Evolutionary conservation across 2,113 vertebrate genomes (phyloP), one percentile per base, ranked within the genome.

Genomic region (Epinephelus cyanopodus): DNA sequence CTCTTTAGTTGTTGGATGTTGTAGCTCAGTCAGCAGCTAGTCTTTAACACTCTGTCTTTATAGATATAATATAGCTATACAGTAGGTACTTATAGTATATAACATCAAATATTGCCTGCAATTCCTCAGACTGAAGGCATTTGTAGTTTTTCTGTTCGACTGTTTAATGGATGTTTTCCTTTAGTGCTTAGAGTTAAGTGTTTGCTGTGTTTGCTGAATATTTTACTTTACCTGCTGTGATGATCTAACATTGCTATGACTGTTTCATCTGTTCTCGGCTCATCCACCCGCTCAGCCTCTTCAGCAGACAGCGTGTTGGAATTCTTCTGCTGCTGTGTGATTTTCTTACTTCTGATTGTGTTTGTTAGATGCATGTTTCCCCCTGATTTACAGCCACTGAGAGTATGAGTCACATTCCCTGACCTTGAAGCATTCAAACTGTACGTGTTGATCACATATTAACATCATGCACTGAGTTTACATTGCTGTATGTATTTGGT

Each of bases 361-460:
- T 74, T 33, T 25, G 37, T 70, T 45, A 17, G 17, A 42, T 71
- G 39, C 15, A 17, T 71, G 1, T 39, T 42, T 23, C 3, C 7
- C 21, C 39, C 27, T 25, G 13, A 33, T 67, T 62, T 5, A 19
- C 27, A 56, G 63, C 48, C 50, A 37, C 5, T 6, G n/a, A 33
- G 33, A 58, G 33, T 23, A 45, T 15, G 17, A 50, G 8, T 60
- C 42, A 17, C 37, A 71, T 61, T 11, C 58, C 25, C 42, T 74
- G 58, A 54, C 72, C 54, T 47, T 58, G 42, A 13, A 39, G 6
- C 48, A 50, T 48, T 14, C 14, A 39, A 17, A 47, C 14, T 18
- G 17, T 21, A 21, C n/a, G 4, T 52, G 37, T 79, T 66, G 45
- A 71, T 39, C 58, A 53, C 29, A 63, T 56, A 47, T 52, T 58